Evolutionary conservation across 2,888 invertebrate species (phyloP).

Genomic region (Ormyrus nitidulus): DNA sequence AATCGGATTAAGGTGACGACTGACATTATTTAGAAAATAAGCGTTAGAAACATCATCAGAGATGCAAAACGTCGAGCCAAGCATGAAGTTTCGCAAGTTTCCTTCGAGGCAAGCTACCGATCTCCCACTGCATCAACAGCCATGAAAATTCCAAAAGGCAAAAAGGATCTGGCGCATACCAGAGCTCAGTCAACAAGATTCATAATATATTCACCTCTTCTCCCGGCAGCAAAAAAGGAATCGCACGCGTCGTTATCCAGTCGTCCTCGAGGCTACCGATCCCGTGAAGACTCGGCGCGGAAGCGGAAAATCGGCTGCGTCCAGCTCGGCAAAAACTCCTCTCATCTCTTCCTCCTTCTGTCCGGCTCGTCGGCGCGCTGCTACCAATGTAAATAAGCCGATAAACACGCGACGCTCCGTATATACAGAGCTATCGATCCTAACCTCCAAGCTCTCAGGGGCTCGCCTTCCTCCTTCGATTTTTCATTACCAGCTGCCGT

Average conservation of each 20-base stretch:
- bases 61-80: too few relatives aligned
- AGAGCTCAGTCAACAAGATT: background rate
- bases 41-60: too few relatives aligned
- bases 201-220: slow-evolving; percentile 20
- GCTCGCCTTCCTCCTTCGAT: slow-evolving; percentile 2
- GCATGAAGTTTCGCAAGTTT: too few relatives aligned
- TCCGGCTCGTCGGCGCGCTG: background rate
- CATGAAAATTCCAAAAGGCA: too few relatives aligned
- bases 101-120: background rate
- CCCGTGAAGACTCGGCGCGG: background rate
- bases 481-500: slow-evolving; percentile 18
- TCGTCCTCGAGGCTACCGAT: slow-evolving; percentile 14
- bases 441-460: slow-evolving; percentile 27
- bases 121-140: background rate
- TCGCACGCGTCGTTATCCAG: background rate
- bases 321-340: background rate
- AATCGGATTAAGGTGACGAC: too few relatives aligned
- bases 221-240: background rate
- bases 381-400: background rate
- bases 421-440: slow-evolving; percentile 13
- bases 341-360: background rate
- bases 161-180: too few relatives aligned
- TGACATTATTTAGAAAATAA: too few relatives aligned
- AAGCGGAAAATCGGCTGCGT: slow-evolving; percentile 18
- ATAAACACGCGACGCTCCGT: background rate